Evolutionary conservation across 2,797 vertebrate genomes (phyloP).

Genomic region (Pseudochromis fuscus): DNA sequence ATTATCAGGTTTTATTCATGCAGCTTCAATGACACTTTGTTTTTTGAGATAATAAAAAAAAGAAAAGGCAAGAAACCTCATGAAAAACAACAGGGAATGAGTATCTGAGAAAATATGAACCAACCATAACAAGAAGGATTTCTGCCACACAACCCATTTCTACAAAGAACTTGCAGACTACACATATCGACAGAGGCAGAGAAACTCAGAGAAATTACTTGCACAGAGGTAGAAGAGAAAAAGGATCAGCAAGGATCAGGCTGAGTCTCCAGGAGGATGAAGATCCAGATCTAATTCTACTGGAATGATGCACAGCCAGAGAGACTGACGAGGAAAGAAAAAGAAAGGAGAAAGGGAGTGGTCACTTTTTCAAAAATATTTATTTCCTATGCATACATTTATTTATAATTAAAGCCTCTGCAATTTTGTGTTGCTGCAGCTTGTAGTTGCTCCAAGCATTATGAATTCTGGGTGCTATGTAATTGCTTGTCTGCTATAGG

Average conservation of each 20-base stretch:
- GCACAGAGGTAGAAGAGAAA: background rate
- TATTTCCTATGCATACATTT: background rate
- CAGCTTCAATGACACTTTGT: background rate
- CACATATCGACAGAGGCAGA: background rate
- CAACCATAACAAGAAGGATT: background rate
- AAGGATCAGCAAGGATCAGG: background rate
- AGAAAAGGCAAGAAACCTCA: background rate
- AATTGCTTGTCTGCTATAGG: background rate
- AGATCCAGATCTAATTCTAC: background rate
- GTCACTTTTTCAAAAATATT: background rate
- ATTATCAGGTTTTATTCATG: background rate
- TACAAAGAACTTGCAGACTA: background rate
- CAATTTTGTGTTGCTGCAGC: background rate
- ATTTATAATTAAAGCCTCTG: background rate
- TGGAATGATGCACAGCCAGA: background rate
- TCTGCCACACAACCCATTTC: background rate
- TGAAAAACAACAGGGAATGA: background rate
- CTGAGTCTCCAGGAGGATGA: constrained; percentile 7
- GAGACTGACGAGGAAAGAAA: background rate
- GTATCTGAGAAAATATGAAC: background rate
- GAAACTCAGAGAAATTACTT: constrained; percentile 3
- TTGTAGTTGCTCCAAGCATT: background rate
- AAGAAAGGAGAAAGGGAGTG: background rate
- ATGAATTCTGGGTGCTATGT: constrained; percentile 1
- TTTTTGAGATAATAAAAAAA: background rate